Evolutionary conservation across 2,888 invertebrate species (phyloP), one percentile per base, ranked within the genome.

Genomic region (Hermaeophaga mercurialis): DNA sequence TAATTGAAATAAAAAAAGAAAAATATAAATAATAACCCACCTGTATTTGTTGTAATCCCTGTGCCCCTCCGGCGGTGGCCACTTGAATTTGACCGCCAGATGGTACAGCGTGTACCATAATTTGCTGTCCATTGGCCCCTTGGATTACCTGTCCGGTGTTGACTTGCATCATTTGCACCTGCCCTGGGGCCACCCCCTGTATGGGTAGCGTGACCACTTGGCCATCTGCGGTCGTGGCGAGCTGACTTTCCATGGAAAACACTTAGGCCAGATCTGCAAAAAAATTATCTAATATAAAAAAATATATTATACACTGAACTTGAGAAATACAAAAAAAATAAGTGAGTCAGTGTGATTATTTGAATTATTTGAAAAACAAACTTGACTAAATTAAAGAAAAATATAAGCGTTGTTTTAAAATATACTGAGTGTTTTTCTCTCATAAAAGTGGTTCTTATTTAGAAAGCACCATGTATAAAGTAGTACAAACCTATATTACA

Each of bases 21-120:
- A 7, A 12, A 14, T 1, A 12, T 38, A 17, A 18, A 3, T 17
- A 38, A 12, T n/a, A 9, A 7, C 6, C 14, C 3, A 54, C 88
- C 80, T 90, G 90, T 26, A 90, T 81, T 66, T 88, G 89, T 70
- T 86, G 86, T 24, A 87, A 69, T 43, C 84, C 83, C 63, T 85
- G 85, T 0, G 84, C 82, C 61, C 82, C 83, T 8, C 55, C 61
- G 1, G 69, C 58, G 4, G 85, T 84, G 1, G 85, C 80, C 26
- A 86, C 83, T 79, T 86, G 86, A 65, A 89, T 83, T 56, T 82
- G 84, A 1, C 80, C 80, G 28, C 80, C 78, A 12, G 85, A 81
- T 0, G 86, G 85, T 63, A 88, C 82, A 0, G 86, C 77, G 68
- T 88, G 88, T 0, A 89, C 84, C 71, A 89, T 84, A 33, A 89